A percentile compares a stretch with the other conserved stretches of the same genome.
These are phyloP conservation scores for Sturnira hondurensis DNA, from an alignment of 2,113 vertebrate genomes.

Conservation along the genomic window DNA sequence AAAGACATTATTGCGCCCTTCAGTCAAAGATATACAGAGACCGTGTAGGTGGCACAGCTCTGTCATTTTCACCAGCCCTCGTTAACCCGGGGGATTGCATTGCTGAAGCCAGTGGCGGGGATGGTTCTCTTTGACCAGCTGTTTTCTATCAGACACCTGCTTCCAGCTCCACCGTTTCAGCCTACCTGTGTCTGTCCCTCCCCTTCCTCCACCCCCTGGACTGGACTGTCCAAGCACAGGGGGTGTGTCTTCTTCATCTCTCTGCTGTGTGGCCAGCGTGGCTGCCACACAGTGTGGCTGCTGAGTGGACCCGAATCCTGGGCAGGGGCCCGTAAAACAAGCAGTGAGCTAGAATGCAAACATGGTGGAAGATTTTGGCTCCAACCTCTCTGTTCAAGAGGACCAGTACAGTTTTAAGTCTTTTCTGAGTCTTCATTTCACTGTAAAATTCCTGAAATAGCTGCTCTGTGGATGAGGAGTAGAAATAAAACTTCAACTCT, in stretches of 20 bases:
- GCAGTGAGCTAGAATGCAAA: not conserved
- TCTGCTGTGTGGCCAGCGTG: not conserved
- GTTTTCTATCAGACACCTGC: not conserved
- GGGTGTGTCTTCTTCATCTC: not conserved
- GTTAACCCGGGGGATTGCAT: not conserved
- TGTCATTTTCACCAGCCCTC: not conserved
- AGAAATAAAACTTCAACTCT: not conserved
- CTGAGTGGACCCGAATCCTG: not conserved
- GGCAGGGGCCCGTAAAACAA: not conserved
- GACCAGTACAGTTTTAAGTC: not conserved
- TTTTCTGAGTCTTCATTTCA: not conserved
- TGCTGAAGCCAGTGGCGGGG: not conserved
- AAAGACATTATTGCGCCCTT: not conserved
- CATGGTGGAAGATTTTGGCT: not conserved
- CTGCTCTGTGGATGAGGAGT: not conserved
- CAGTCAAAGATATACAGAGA: not conserved
- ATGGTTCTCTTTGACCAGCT: not conserved
- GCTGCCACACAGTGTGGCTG: too few relatives aligned
- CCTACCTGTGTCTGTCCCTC: not conserved
- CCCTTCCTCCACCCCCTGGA: rapidly evolving
- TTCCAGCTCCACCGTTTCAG: not conserved
- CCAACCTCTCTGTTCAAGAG: not conserved
- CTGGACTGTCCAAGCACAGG: not conserved
- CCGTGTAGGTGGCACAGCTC: not conserved
- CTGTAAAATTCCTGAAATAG: not conserved